phyloP scores from a whole-genome alignment of 2,888 invertebrate species.

The Spisula subtruncata region DNA sequence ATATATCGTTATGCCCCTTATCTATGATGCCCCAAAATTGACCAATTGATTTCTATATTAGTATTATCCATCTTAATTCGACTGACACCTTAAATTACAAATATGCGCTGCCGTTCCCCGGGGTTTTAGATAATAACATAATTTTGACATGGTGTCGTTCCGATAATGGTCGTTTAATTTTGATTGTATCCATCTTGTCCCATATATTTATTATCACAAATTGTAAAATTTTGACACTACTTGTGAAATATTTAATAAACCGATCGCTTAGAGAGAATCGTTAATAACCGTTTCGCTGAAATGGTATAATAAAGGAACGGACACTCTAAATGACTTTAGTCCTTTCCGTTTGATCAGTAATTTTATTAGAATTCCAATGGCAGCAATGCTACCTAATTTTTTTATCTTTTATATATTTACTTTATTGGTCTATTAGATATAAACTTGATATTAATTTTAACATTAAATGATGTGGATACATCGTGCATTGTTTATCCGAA shows the following conservation, averaged over 20 bases:
- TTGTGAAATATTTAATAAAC: conserved; percentile 29
- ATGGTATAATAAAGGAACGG: not conserved
- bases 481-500: too few relatives aligned
- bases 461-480: too few relatives aligned
- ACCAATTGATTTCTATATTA: conserved; percentile 69
- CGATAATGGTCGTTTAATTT: conserved; percentile 47
- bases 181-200: conserved; percentile 23
- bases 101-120: conserved; percentile 66
- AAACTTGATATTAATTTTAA: not conserved
- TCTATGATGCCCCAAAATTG: conserved; percentile 60
- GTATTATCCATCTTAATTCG: conserved; percentile 58
- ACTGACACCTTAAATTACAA: conserved; percentile 71
- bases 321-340: not conserved
- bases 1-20: conserved; percentile 41
- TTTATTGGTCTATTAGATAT: not conserved
- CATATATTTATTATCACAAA: conserved; percentile 15
- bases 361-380: conserved; percentile 1
- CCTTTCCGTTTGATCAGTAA: not conserved
- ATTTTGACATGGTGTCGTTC: conserved; percentile 41
- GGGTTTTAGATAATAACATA: conserved; percentile 31
- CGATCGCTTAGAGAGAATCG: not conserved
- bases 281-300: conserved; percentile 17
- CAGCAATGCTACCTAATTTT: too few relatives aligned
- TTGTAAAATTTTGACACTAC: conserved; percentile 24
- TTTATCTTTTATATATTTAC: too few relatives aligned